Evolutionary conservation across 1,140 invertebrate genomes (phyloP).

Genomic region (Halesus radiatus): DNA sequence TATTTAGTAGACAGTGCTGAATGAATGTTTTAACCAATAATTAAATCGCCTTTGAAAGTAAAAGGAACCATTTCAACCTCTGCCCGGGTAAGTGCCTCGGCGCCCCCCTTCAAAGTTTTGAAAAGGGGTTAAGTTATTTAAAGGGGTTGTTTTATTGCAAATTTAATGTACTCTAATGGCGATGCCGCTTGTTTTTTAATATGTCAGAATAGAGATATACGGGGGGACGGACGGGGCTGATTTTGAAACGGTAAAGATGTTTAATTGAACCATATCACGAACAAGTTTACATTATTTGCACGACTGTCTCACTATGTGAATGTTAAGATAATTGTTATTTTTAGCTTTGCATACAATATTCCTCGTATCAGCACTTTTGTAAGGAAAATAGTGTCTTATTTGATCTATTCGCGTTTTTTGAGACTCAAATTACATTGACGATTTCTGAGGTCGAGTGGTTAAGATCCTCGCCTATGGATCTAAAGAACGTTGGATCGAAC

Average conservation of each 20-base stretch:
- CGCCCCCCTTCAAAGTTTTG: constrained; percentile 2
- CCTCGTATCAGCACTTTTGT: too few relatives aligned
- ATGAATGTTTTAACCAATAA: neutral
- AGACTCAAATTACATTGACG: too few relatives aligned
- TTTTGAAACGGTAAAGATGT: neutral
- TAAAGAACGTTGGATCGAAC: too few relatives aligned
- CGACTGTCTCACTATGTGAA: too few relatives aligned
- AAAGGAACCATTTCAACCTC: neutral
- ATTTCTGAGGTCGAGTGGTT: too few relatives aligned
- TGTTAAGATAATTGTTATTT: too few relatives aligned
- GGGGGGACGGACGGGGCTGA: neutral
- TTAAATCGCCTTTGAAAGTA: neutral
- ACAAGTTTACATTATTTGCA: too few relatives aligned
- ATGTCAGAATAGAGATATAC: constrained; percentile 43
- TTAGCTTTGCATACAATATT: too few relatives aligned
- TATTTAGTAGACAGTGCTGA: neutral
- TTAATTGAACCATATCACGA: neutral
- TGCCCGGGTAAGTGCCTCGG: neutral
- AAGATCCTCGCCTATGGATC: too few relatives aligned
- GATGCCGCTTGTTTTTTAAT: constrained; percentile 33
- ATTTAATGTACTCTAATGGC: constrained; percentile 42
- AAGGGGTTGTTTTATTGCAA: constrained; percentile 40
- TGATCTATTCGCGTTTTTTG: too few relatives aligned
- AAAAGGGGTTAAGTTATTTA: constrained; percentile 22
- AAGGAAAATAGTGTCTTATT: too few relatives aligned